Percentiles rank a stretch among this genome's conserved stretches.
Conservation (phyloP, 23 tunicate species). For the Ascidia mentula region DNA sequence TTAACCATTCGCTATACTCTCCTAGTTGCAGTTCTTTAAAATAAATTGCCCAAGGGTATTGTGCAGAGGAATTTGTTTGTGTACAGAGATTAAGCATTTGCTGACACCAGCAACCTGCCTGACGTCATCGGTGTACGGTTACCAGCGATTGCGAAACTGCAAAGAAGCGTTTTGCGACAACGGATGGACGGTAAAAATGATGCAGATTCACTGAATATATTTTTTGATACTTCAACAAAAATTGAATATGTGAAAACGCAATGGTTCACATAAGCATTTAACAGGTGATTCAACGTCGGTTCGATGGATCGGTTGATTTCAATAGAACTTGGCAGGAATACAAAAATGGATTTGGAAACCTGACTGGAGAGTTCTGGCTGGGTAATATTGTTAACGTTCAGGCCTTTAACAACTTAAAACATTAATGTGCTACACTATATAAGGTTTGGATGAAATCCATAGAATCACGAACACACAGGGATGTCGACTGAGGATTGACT, state of each 20-base stretch:
- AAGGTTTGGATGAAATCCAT: background rate
- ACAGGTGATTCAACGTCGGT: slow-evolving; percentile 7
- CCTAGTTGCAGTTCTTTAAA: no score
- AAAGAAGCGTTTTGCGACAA: slow-evolving; percentile 5
- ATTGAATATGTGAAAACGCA: no score
- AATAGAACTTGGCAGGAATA: background rate
- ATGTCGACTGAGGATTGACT: background rate
- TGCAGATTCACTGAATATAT: no score
- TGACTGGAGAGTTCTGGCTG: background rate
- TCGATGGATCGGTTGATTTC: background rate
- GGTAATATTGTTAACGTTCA: no score
- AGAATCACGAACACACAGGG: background rate
- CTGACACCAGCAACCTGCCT: background rate
- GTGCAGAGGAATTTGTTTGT: no score
- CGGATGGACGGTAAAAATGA: background rate
- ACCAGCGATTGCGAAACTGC: background rate
- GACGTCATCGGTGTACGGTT: slow-evolving; percentile 1
- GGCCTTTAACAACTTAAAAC: no score
- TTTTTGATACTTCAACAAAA: no score
- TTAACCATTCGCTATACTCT: no score
- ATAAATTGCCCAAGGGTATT: no score
- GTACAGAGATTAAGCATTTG: background rate
- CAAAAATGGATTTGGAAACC: background rate
- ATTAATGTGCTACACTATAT: no score
- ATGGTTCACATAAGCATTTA: no score